Conservation (phyloP, 2,797 vertebrate species). For the Gorsachius magnificus region DNA sequence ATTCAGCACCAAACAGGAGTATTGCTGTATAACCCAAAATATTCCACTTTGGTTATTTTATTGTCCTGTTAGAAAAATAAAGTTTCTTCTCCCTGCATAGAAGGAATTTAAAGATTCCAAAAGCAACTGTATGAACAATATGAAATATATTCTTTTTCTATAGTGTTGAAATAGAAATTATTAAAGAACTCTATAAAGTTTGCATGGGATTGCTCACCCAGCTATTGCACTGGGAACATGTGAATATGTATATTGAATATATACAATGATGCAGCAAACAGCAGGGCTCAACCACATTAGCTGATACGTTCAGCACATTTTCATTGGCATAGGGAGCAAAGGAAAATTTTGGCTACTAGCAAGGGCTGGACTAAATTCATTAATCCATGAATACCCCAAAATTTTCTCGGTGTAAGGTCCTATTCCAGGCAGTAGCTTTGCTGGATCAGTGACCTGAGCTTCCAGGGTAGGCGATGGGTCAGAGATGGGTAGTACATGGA, state of each 20-base stretch:
- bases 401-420: background rate
- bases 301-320: background rate
- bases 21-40: background rate
- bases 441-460: background rate
- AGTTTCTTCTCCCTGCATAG: background rate
- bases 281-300: background rate
- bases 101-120: background rate
- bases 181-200: background rate
- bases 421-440: background rate
- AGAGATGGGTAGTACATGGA: background rate
- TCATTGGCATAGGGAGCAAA: background rate
- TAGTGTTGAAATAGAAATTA: background rate
- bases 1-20: background rate
- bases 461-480: background rate
- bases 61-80: background rate
- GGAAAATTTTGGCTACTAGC: background rate
- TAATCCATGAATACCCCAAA: background rate
- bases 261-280: background rate
- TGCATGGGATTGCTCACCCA: background rate
- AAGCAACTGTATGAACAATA: background rate
- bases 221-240: background rate
- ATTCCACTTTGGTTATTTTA: slow-evolving; percentile 1
- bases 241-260: background rate
- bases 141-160: background rate
- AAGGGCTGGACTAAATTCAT: background rate